Evolutionary conservation across 2,113 vertebrate species (phyloP), one percentile per base, ranked within the genome.

Genomic region (Prunella fulvescens): DNA sequence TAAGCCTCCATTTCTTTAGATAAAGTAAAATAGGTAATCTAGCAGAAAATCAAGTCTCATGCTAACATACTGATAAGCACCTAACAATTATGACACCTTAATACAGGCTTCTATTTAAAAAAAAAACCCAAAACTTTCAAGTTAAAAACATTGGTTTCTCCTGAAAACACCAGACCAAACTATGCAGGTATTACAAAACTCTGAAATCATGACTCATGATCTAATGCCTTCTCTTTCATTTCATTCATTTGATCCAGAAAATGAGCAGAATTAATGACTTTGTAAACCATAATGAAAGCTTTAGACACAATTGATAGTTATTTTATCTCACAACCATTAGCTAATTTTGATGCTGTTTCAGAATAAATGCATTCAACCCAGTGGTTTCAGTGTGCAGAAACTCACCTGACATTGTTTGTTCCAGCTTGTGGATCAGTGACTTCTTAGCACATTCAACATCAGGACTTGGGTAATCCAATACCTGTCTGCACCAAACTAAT

Each of bases 371-470:
- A 17, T 17, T 47, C 3, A 86, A 58, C 23, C 10, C 54, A 33
- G 58, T 8, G 22, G 33, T 7, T 22, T 54, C 10, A 58, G 31
- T 5, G 42, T n/a, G 65, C 66, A 92, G 18, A 81, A 80, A 97
- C 98, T 97, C 98, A 99, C 99, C 99, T 42, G 98, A 99, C 99
- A 99, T 99, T 81, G 98, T 99, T 97, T 99, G 99, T 93, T 99
- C 99, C 96, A 99, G 98, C 86, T 99, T 98, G 97, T 99, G 99
- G 93, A 99, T 98, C 95, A 99, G 98, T 24, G 99, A 99, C 85
- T 99, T 99, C 96, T 99, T 99, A 97, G 99, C 99, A 93, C 98
- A 98, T 97, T 99, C 99, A 97, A 99, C 98, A 70, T 99, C 99
- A 91, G 99, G 99, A 96, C 98, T 99, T 84, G 99, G 99, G 95